Evolutionary conservation across 2,888 invertebrate genomes (phyloP).

Genomic region (Cosmia pyralina): DNA sequence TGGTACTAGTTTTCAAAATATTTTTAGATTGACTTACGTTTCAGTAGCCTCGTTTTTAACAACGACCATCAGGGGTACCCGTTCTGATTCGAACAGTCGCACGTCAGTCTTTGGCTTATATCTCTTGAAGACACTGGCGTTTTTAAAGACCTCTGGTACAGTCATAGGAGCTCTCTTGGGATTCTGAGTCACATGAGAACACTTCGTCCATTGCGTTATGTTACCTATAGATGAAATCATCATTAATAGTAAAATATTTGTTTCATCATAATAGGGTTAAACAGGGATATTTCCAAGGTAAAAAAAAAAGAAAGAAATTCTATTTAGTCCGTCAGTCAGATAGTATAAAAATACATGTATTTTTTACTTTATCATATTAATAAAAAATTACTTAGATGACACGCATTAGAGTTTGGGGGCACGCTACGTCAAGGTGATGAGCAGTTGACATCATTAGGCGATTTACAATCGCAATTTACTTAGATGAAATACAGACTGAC

Average conservation of each 20-base stretch:
- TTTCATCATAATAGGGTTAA: not conserved
- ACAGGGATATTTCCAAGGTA: no score
- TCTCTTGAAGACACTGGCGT: conserved; percentile 89
- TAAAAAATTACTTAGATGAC: no score
- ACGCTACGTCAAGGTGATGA: no score
- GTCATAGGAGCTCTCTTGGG: conserved; percentile 93
- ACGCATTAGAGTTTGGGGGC: no score
- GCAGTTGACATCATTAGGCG: no score
- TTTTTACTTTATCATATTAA: no score
- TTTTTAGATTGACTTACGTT: conserved; percentile 65
- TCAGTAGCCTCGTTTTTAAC: conserved; percentile 87
- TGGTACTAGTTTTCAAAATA: not conserved
- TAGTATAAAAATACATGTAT: no score
- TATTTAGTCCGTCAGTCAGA: no score
- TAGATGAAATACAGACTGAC: no score
- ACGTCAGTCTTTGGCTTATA: conserved; percentile 91
- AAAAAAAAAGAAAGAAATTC: no score
- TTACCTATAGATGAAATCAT: conserved; percentile 81
- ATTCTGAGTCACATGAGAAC: conserved; percentile 92
- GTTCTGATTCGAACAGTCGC: conserved; percentile 89
- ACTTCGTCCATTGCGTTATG: conserved; percentile 97
- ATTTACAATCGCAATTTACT: no score
- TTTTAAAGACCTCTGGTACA: conserved; percentile 91
- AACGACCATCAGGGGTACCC: conserved; percentile 71
- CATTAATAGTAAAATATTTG: not conserved